Evolutionary conservation across 2,888 invertebrate species (phyloP), one percentile per base, ranked within the genome.

Genomic region (Pollenia amentaria): DNA sequence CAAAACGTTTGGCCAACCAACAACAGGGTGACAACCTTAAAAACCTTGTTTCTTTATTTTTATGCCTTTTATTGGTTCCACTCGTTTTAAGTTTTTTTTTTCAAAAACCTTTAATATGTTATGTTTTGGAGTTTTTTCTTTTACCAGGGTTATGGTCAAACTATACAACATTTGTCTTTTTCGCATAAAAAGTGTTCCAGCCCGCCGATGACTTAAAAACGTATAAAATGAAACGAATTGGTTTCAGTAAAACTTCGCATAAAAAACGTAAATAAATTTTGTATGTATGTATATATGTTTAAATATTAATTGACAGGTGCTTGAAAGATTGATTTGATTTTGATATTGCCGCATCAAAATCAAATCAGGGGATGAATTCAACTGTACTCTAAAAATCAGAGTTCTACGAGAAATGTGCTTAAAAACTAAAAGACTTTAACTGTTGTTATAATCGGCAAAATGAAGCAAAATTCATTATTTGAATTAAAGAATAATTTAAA

Each of bases 131-230:
- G 2, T 46, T 62, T 2, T 46, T 51, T n/a, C n/a, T 60, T 53
- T 18, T 79, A 62, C 70, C 70, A 16, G 73, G 55, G 7, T 64
- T 81, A 80, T 29, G 67, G 75, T 69, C 42, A 62, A 75, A 51
- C 14, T 60, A 40, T 21, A 65, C 11, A 69, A 60, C 29, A 75
- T 75, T 67, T 69, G 51, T 44, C 42, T 62, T 80, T 29, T 72
- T 72, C 44, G 12, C 12, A 53, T 14, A 40, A 16, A 79, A 79
- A 38, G 29, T 67, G 46, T 77, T 57, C 2, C 46, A 57, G 57
- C 16, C 67, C 55, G 21, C 21, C 44, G 44, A n/a, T 51, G 42
- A 62, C 21, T 62, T 79, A 51, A 62, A 79, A 70, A 51, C 16
- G 9, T 29, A 18, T 44, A 38, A 38, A 64, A 51, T 38, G 11